These are phyloP conservation scores for Lateolabrax maculatus DNA, from an alignment of 2,797 vertebrate species.

Conservation along the genomic window DNA sequence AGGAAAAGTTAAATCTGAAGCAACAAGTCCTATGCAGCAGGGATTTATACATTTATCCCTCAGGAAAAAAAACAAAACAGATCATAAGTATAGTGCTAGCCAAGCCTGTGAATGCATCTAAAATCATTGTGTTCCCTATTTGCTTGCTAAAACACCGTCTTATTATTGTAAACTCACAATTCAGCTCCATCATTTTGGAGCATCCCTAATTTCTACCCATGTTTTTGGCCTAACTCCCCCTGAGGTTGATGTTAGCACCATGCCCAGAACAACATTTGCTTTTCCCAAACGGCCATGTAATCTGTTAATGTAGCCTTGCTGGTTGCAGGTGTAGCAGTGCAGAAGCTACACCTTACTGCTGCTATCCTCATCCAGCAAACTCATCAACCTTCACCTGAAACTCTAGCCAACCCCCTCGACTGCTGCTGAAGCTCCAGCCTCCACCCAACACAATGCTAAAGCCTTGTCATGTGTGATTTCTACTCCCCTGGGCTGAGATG, in stretches of 20 bases:
- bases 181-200: constrained; percentile 25
- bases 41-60: not conserved
- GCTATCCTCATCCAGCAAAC: constrained; percentile 45
- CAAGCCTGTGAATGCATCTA: not conserved
- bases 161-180: constrained; percentile 39
- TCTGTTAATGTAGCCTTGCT: constrained; percentile 51
- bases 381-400: constrained; percentile 51
- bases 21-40: constrained; percentile 14
- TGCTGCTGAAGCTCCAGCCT: constrained; percentile 25
- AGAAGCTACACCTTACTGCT: constrained; percentile 23
- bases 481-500: constrained; percentile 67
- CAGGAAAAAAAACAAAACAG: constrained; percentile 11
- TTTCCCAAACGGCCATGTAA: constrained; percentile 65
- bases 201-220: constrained; percentile 43
- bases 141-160: constrained; percentile 18
- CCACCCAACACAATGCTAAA: constrained; percentile 59
- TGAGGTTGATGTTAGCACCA: constrained; percentile 46
- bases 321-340: constrained; percentile 55
- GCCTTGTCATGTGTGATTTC: constrained; percentile 72
- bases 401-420: constrained; percentile 16
- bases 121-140: not conserved
- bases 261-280: constrained; percentile 70
- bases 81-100: not conserved
- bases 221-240: constrained; percentile 43
- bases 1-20: constrained; percentile 25